A percentile compares a stretch with the other conserved stretches of the same genome.
These are phyloP conservation scores for Microctonus hyperodae DNA, from an alignment of 2,888 invertebrate genomes.

Conservation along the genomic window DNA sequence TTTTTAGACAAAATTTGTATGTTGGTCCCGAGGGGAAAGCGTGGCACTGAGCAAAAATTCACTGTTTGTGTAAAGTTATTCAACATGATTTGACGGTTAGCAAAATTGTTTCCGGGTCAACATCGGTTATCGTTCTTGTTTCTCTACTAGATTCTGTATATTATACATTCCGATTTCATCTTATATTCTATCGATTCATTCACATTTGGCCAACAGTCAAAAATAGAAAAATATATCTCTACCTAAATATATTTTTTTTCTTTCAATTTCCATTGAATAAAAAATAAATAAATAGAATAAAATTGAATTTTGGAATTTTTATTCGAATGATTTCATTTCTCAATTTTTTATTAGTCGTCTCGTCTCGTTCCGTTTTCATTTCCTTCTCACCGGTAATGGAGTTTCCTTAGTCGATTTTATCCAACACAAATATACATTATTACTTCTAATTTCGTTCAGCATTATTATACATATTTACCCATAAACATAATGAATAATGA, in stretches of 20 bases:
- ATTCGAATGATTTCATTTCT: neutral
- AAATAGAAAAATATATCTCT: neutral
- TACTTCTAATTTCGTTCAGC: neutral
- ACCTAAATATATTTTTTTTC: too few species aligned
- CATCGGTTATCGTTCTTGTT: constrained; percentile 19
- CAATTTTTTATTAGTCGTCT: constrained; percentile 14
- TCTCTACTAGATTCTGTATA: constrained; percentile 5
- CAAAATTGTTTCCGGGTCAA: constrained; percentile 26
- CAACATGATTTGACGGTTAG: constrained; percentile 16
- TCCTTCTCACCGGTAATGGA: neutral
- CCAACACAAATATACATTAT: neutral
- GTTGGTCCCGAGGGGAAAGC: neutral
- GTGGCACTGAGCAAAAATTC: neutral
- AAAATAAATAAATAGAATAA: neutral
- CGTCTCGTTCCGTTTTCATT: constrained; percentile 12
- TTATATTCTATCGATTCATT: constrained; percentile 2
- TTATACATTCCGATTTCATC: too few species aligned
- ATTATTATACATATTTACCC: neutral
- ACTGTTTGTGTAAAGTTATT: constrained; percentile 21
- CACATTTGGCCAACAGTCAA: neutral
- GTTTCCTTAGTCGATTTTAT: neutral
- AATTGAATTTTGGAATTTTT: constrained; percentile 2
- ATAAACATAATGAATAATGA: neutral
- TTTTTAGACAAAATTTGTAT: constrained; percentile 17
- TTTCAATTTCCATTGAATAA: neutral